Percentiles rank a stretch among this genome's conserved stretches.
These are phyloP conservation scores for Phylloscopus trochiloides DNA, from an alignment of 2,113 vertebrate genomes.

Conservation along the genomic window DNA sequence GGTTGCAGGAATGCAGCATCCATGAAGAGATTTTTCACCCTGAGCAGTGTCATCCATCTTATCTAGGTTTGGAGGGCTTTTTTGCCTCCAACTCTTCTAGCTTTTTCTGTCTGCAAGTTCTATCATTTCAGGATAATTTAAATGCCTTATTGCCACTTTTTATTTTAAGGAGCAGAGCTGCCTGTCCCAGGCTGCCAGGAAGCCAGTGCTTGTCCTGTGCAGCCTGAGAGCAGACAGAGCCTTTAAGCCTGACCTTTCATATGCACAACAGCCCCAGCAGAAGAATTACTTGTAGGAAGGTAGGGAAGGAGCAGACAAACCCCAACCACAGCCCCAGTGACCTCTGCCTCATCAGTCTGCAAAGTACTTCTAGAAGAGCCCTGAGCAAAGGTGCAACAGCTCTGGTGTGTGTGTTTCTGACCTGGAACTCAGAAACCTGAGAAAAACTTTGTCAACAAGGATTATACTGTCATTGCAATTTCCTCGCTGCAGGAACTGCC, in stretches of 20 bases:
- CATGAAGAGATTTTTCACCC: neutral
- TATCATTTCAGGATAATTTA: neutral
- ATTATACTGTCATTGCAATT: neutral
- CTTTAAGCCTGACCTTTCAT: neutral
- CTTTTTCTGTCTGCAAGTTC: neutral
- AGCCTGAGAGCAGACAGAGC: neutral
- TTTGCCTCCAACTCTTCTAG: neutral
- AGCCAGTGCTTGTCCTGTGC: neutral
- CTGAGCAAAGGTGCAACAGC: slow-evolving; percentile 9
- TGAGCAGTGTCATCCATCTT: neutral
- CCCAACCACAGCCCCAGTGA: fast-evolving
- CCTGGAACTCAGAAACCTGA: neutral
- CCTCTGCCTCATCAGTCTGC: neutral
- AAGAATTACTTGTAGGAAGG: neutral
- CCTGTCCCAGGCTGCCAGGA: neutral
- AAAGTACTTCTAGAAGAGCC: neutral
- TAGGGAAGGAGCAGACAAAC: neutral
- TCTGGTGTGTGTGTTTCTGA: neutral
- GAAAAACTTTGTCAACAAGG: neutral
- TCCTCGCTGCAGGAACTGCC: neutral
- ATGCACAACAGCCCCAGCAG: neutral
- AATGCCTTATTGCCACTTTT: neutral
- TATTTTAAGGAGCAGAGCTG: neutral
- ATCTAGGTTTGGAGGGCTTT: neutral
- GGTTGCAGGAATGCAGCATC: neutral